Evolutionary conservation across 2,797 vertebrate species (phyloP).

Genomic region (Tympanoctomys barrerae): DNA sequence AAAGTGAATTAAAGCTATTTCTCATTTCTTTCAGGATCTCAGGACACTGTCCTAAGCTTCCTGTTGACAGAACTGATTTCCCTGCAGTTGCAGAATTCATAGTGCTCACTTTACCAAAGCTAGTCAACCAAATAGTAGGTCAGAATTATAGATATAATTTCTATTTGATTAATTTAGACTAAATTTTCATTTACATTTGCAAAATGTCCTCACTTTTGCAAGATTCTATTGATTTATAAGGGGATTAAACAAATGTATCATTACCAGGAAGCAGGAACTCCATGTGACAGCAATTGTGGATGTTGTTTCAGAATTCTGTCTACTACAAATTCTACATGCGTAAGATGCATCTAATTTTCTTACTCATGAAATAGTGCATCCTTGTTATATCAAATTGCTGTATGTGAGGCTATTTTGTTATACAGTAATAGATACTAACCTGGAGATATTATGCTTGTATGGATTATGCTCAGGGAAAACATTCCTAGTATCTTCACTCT

Average conservation of each 20-base stretch:
- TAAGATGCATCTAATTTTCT: not conserved
- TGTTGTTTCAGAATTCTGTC: not conserved
- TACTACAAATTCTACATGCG: not conserved
- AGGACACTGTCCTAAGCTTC: not conserved
- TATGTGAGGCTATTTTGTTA: not conserved
- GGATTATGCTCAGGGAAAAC: not conserved
- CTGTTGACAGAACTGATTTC: not conserved
- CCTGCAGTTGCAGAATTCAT: not conserved
- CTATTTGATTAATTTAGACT: not conserved
- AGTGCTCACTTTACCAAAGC: not conserved
- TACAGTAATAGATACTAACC: not conserved
- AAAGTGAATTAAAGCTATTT: not conserved
- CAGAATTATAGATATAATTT: not conserved
- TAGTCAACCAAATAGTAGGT: not conserved
- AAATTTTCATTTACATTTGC: not conserved
- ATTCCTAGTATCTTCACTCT: not conserved
- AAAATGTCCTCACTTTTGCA: not conserved
- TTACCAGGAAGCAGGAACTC: not conserved
- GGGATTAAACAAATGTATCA: not conserved
- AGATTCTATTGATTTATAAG: not conserved
- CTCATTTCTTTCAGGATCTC: not conserved
- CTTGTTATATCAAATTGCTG: not conserved
- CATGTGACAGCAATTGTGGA: not conserved
- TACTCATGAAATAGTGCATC: not conserved
- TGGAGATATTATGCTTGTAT: not conserved